phyloP scores from a whole-genome alignment of 2,888 invertebrate species.

The Lithosia quadra region DNA sequence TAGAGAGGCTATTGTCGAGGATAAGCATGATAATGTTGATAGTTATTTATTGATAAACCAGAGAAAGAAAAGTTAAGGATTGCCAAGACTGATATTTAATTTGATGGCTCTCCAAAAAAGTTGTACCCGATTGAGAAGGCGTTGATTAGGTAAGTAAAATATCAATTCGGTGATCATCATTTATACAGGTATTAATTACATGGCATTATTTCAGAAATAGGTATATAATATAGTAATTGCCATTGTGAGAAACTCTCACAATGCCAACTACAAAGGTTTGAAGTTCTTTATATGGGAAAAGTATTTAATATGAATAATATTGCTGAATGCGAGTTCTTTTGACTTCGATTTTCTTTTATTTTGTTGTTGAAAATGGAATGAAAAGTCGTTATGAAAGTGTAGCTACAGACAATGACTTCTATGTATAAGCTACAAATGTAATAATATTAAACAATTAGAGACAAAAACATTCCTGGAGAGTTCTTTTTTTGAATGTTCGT shows the following conservation, averaged over 20 bases:
- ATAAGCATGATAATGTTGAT: not conserved
- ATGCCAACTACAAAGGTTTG: not conserved
- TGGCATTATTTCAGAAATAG: not conserved
- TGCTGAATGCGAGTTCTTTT: slow-evolving; percentile 9
- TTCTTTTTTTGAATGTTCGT: too few species aligned
- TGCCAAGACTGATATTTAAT: too few species aligned
- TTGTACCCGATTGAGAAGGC: too few species aligned
- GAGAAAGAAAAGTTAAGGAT: too few species aligned
- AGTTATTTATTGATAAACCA: not conserved
- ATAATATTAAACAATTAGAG: not conserved
- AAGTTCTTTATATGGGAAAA: not conserved
- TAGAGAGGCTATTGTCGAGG: not conserved
- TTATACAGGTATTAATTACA: too few species aligned
- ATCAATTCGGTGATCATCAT: too few species aligned
- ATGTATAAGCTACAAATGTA: too few species aligned
- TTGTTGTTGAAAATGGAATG: not conserved
- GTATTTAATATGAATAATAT: slow-evolving; percentile 6
- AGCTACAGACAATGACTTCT: not conserved
- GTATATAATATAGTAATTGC: too few species aligned
- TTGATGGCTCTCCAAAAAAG: too few species aligned
- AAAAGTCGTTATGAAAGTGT: not conserved
- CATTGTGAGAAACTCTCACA: slow-evolving; percentile 8
- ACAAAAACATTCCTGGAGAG: not conserved
- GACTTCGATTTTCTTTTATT: not conserved
- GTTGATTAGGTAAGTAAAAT: too few species aligned